Evolutionary conservation across 2,113 vertebrate species (phyloP).

Genomic region (Grammomys dolichurus): DNA sequence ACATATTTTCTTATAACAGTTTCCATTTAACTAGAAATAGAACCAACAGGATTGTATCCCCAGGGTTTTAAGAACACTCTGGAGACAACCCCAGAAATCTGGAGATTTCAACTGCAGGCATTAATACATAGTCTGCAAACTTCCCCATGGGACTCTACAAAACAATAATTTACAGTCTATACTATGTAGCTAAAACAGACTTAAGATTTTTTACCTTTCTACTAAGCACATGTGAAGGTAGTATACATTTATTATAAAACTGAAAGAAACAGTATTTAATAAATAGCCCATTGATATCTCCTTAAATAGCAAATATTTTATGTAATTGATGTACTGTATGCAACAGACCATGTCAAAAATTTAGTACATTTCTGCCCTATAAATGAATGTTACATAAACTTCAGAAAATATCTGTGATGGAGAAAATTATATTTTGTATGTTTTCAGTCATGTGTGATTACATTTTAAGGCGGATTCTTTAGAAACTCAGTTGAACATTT

Average conservation of each 20-base stretch:
- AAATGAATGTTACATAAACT: slow-evolving; percentile 74
- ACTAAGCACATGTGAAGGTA: neutral
- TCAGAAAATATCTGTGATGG: slow-evolving; percentile 56
- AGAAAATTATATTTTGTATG: slow-evolving; percentile 61
- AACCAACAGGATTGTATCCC: neutral
- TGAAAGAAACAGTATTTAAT: slow-evolving; percentile 38
- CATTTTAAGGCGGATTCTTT: slow-evolving; percentile 28
- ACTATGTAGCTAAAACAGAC: neutral
- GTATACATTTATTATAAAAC: slow-evolving; percentile 1
- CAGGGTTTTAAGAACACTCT: slow-evolving; percentile 4
- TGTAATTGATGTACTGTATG: slow-evolving; percentile 52
- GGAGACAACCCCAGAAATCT: neutral
- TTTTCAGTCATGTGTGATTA: slow-evolving; percentile 60
- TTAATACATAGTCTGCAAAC: neutral
- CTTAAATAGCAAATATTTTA: slow-evolving; percentile 37
- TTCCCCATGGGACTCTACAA: neutral
- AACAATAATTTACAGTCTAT: slow-evolving; percentile 25
- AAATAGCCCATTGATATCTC: slow-evolving; percentile 31
- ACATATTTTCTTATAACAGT: neutral
- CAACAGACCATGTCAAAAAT: slow-evolving; percentile 42
- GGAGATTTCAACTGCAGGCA: slow-evolving; percentile 28
- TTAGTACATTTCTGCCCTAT: slow-evolving; percentile 66
- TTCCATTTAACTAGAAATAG: slow-evolving; percentile 32
- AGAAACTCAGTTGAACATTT: slow-evolving; percentile 3
- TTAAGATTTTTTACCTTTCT: slow-evolving; percentile 42